Evolutionary conservation across 2,888 invertebrate genomes (phyloP).

Genomic region (Caenorhabditis angaria): DNA sequence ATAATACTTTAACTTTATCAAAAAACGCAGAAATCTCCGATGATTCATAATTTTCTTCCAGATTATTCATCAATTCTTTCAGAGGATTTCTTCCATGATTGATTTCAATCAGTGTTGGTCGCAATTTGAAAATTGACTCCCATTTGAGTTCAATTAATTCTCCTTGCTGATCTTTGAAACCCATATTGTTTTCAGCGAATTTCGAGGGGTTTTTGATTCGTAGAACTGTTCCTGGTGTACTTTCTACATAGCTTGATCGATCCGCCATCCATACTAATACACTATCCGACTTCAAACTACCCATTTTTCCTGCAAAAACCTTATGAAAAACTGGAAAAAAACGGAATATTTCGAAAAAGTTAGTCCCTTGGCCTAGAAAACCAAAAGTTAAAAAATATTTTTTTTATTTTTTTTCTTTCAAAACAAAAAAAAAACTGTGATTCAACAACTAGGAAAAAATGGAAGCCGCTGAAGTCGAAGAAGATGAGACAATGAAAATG

Average conservation of each 20-base stretch:
- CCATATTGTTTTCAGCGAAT: constrained; percentile 46
- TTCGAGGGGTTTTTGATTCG: constrained; percentile 47
- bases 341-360: no score
- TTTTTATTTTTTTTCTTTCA: not conserved
- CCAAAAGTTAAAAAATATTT: not conserved
- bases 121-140: constrained; percentile 32
- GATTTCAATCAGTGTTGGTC: constrained; percentile 49
- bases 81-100: constrained; percentile 44
- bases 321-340: no score
- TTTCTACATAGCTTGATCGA: constrained; percentile 33
- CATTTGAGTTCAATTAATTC: constrained; percentile 33
- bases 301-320: no score
- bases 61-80: constrained; percentile 23
- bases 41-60: constrained; percentile 25
- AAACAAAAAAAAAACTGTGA: not conserved
- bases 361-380: no score
- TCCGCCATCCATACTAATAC: constrained; percentile 37
- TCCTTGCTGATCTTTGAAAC: constrained; percentile 48
- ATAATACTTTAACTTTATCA: constrained; percentile 23
- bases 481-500: constrained; percentile 22
- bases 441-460: no score
- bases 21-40: constrained; percentile 29
- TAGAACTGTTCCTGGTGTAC: constrained; percentile 35
- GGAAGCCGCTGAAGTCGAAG: constrained; percentile 14
- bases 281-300: constrained; percentile 16